Evolutionary conservation across 1,140 invertebrate species (phyloP).

Genomic region (Augochlora pura): DNA sequence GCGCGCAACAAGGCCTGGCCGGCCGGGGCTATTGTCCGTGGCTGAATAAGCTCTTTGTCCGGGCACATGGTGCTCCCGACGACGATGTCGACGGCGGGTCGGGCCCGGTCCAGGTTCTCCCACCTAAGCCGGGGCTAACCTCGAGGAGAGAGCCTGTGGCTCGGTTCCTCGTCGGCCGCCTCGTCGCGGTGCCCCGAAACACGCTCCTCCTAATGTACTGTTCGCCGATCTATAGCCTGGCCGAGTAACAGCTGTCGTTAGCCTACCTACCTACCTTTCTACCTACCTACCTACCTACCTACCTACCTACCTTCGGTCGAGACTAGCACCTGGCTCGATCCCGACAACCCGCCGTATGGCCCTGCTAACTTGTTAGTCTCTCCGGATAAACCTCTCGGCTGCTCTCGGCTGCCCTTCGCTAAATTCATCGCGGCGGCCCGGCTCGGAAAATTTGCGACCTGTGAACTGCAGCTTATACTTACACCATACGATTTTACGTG

Average conservation of each 20-base stretch:
- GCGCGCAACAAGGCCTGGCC: conserved; percentile 20
- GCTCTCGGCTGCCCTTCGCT: too few relatives aligned
- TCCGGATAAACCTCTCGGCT: too few relatives aligned
- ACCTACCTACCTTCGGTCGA: background rate
- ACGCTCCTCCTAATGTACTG: conserved; percentile 10
- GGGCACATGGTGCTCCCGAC: conserved; percentile 30
- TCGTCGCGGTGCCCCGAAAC: conserved; percentile 5
- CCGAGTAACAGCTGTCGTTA: conserved; percentile 43
- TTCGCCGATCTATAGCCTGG: conserved; percentile 23
- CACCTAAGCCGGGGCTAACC: conserved; percentile 9
- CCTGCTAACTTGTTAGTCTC: too few relatives aligned
- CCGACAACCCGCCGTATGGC: background rate
- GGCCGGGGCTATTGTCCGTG: conserved; percentile 57
- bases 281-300: conserved; percentile 24
- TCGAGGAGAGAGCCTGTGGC: background rate
- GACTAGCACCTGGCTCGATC: conserved; percentile 22
- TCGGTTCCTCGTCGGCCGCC: background rate
- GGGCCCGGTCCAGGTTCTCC: conserved; percentile 29
- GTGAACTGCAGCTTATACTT: too few relatives aligned
- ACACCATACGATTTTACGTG: too few relatives aligned
- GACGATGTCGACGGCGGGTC: conserved; percentile 38
- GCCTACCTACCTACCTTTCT: conserved; percentile 26
- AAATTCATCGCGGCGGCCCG: too few relatives aligned
- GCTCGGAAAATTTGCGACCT: too few relatives aligned
- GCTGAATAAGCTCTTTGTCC: conserved; percentile 61